Percentiles rank a stretch among this genome's conserved stretches.
phyloP scores from a whole-genome alignment of 2,888 invertebrate species.

The Carterocephalus palaemon region DNA sequence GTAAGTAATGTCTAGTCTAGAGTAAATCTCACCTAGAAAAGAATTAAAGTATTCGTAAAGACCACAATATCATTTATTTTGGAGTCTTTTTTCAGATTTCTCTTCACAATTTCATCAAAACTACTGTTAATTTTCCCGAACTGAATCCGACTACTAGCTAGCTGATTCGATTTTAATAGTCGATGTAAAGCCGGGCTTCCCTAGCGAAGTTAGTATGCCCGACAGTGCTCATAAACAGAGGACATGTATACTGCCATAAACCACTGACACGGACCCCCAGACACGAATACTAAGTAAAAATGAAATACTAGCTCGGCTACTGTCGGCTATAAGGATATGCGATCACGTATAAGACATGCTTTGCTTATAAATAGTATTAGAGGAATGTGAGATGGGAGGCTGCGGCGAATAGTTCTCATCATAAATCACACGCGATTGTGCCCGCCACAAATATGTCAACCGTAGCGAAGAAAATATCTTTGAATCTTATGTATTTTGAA shows the following conservation, averaged over 20 bases:
- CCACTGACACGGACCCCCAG: conserved; percentile 4
- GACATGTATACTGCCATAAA: conserved; percentile 13
- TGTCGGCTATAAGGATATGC: neutral
- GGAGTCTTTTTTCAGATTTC: too few relatives aligned
- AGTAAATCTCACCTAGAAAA: too few relatives aligned
- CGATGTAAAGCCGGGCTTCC: conserved; percentile 4
- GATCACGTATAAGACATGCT: conserved; percentile 12
- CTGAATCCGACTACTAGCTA: neutral
- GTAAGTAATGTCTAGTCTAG: too few relatives aligned
- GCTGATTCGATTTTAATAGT: conserved; percentile 9
- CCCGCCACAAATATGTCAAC: too few relatives aligned
- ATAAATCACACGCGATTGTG: conserved; percentile 10
- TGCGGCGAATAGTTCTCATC: conserved; percentile 1
- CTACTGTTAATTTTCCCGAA: too few relatives aligned
- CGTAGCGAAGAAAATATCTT: too few relatives aligned
- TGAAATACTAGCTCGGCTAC: conserved; percentile 11
- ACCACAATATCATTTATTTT: too few relatives aligned
- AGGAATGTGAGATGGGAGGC: conserved; percentile 17
- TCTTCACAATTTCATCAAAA: too few relatives aligned
- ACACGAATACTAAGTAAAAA: conserved; percentile 19
- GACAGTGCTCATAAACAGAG: conserved; percentile 9
- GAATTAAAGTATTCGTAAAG: too few relatives aligned
- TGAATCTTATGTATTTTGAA: too few relatives aligned
- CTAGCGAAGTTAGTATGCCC: conserved; percentile 12
- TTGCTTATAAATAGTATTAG: conserved; percentile 19